Conservation (phyloP, 2,113 vertebrate species). For the Trematocara marginatum region DNA sequence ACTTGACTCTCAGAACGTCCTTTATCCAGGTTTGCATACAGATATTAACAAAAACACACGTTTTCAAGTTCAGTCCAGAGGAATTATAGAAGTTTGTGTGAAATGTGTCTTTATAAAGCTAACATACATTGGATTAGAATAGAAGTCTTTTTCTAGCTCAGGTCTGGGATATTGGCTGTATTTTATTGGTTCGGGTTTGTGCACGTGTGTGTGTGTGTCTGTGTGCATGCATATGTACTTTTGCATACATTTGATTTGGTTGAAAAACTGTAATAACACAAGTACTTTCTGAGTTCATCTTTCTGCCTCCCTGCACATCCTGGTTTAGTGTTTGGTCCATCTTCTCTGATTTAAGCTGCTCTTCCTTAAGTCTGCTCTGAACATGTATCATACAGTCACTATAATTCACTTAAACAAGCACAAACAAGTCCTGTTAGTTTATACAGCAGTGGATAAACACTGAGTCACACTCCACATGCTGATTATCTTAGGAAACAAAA, state of each 20-base stretch:
- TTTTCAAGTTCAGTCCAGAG: not conserved
- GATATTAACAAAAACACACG: not conserved
- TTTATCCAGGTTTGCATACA: conserved; percentile 74
- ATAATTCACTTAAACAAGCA: not conserved
- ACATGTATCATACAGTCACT: conserved; percentile 5
- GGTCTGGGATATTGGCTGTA: not conserved
- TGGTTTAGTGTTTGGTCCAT: not conserved
- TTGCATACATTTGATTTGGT: not conserved
- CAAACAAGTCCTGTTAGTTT: not conserved
- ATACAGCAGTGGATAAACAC: not conserved
- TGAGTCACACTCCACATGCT: conserved; percentile 19
- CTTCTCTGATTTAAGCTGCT: conserved; percentile 14
- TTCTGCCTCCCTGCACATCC: not conserved
- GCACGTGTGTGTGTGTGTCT: not conserved
- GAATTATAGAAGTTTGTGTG: not conserved
- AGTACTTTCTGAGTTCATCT: not conserved
- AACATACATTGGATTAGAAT: not conserved
- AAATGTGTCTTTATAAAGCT: not conserved
- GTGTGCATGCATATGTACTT: fast-evolving
- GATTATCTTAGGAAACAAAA: not conserved
- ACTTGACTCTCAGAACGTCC: conserved; percentile 72
- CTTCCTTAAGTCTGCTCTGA: conserved; percentile 43
- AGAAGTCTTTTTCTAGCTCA: not conserved
- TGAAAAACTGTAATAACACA: not conserved
- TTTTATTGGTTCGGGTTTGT: fast-evolving